These are phyloP conservation scores for Latrodectus hesperus DNA, from an alignment of 2,888 invertebrate species.

Conservation along the genomic window DNA sequence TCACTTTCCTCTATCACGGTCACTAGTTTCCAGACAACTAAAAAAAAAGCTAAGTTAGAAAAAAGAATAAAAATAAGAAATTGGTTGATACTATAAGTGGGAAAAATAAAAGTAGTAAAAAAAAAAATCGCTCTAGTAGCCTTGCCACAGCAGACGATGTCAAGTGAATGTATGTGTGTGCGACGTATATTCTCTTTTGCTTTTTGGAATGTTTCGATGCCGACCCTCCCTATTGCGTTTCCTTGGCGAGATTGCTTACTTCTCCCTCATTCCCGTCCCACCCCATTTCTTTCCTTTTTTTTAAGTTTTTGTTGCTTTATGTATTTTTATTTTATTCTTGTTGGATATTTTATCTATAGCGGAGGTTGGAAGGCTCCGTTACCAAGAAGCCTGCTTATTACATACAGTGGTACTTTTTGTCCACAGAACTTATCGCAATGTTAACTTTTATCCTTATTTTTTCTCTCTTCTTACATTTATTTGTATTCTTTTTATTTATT, in stretches of 20 bases:
- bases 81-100: slow-evolving; percentile 2
- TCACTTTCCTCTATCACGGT: background rate
- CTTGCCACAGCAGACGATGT: slow-evolving; percentile 18
- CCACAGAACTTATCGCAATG: background rate
- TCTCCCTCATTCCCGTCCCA: background rate
- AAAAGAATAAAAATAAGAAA: background rate
- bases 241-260: background rate
- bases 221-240: background rate
- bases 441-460: background rate
- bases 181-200: slow-evolving; percentile 10
- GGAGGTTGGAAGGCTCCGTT: too few species aligned
- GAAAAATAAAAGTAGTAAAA: background rate
- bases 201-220: background rate
- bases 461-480: slow-evolving; percentile 3
- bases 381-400: slow-evolving; percentile 33
- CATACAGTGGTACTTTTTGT: slow-evolving; percentile 53
- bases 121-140: slow-evolving; percentile 31
- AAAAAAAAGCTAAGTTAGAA: background rate
- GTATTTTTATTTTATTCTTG: slow-evolving; percentile 44
- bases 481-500: background rate
- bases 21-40: background rate
- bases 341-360: slow-evolving; percentile 25
- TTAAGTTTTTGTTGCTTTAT: slow-evolving; percentile 30
- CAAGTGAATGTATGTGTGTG: slow-evolving; percentile 42
- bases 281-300: slow-evolving; percentile 15